Percentiles rank a stretch among this genome's conserved stretches.
phyloP scores from a whole-genome alignment of 2,888 invertebrate genomes.

The Pachycephus smyrnensis region DNA sequence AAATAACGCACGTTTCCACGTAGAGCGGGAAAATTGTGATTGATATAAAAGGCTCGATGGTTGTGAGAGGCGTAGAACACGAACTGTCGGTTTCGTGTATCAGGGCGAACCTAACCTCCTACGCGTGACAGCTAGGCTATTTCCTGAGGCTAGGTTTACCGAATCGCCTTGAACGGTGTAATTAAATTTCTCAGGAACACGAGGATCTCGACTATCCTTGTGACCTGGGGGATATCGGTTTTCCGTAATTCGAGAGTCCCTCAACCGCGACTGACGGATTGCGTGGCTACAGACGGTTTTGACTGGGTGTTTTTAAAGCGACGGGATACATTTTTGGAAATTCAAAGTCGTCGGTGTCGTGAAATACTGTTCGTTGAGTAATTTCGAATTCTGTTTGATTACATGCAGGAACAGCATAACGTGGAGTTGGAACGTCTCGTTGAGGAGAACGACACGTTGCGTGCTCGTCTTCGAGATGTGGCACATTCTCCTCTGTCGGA shows the following conservation, averaged over 20 bases:
- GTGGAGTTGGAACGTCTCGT: slow-evolving; percentile 76
- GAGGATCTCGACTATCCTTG: not conserved
- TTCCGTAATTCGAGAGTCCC: not conserved
- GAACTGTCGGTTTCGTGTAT: not conserved
- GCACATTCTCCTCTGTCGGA: slow-evolving; percentile 85
- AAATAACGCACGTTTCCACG: not conserved
- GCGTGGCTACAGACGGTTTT: not conserved
- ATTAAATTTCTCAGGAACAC: not conserved
- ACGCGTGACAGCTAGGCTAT: slow-evolving; percentile 9
- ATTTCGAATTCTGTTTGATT: not conserved
- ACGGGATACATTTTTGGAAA: not conserved
- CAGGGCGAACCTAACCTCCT: slow-evolving; percentile 9
- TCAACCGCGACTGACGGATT: not conserved
- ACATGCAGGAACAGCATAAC: slow-evolving; percentile 72
- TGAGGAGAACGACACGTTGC: slow-evolving; percentile 82
- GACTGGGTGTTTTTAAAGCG: not conserved
- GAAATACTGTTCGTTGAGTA: not conserved
- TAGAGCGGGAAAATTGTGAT: not conserved
- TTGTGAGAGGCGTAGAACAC: not conserved
- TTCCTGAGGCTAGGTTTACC: not conserved
- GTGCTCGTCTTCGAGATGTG: slow-evolving; percentile 82
- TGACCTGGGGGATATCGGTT: not conserved
- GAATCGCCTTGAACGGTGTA: not conserved
- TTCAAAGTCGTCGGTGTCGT: not conserved
- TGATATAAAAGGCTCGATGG: not conserved